Conservation (phyloP, 2,797 vertebrate genomes). For the Natrix natrix region DNA sequence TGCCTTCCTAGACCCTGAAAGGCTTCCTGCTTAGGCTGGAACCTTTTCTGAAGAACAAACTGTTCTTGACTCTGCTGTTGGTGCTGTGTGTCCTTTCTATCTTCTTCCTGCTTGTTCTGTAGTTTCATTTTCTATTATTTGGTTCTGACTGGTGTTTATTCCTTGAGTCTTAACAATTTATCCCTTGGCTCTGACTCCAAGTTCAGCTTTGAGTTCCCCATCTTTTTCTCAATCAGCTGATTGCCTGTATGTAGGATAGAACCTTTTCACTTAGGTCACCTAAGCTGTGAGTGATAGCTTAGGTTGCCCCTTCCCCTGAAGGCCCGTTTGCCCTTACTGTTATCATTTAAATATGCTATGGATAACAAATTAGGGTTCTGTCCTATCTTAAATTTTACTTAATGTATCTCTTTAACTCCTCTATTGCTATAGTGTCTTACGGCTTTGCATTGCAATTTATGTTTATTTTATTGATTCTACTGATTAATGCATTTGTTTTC, state of each 20-base stretch:
- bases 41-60: neutral
- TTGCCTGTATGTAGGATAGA: neutral
- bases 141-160: neutral
- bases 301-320: neutral
- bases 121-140: neutral
- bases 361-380: neutral
- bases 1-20: neutral
- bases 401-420: neutral
- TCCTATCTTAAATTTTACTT: neutral
- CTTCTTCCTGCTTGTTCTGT: neutral
- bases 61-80: neutral
- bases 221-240: neutral
- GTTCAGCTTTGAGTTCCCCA: neutral
- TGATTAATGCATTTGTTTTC: neutral
- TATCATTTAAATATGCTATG: neutral
- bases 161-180: too few relatives aligned
- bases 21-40: neutral
- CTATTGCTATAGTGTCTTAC: neutral
- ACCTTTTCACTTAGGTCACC: neutral
- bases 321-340: neutral
- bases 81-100: neutral
- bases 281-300: neutral
- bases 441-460: neutral
- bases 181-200: neutral
- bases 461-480: neutral